Base-by-base conservation (phyloP, 2,888 invertebrate species). In the Capitulum mitella region DNA sequence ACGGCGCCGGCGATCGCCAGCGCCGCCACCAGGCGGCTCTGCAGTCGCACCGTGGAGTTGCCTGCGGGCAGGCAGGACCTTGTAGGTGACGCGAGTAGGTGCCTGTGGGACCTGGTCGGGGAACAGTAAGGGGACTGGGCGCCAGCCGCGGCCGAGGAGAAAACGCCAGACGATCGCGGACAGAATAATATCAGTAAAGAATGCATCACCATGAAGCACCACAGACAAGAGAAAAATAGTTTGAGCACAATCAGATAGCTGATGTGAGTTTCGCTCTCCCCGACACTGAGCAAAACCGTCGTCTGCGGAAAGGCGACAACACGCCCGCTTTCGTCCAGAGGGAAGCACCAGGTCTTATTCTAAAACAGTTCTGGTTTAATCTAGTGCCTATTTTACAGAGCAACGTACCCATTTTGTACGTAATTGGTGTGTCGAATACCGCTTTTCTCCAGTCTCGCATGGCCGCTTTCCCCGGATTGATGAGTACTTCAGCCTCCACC, bases 21-120 rank as follows among this genome's bases (percentile, higher is more conserved):
- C 46, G 92, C 85, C 81, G 91, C 88, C 48, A 93, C 88, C 84
- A 92, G 92, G 83, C 93, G 92, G 70, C 92, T 93, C 85, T 96
- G 96, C 82, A 94, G 89, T 82, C 93, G 90, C 79, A 97, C 90
- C 26, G 91, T 91, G 79, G 94, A 91, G 85, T 94, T 95, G 0
- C 94, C 94, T 70, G 70, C 70, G 8, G 26, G 29, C 34, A 37
- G 22, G 61, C 29, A n/a, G 43, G 43, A n/a, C n/a, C n/a, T n/a
- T n/a, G n/a, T n/a, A n/a, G n/a, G n/a, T n/a, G n/a, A n/a, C n/a
- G n/a, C n/a, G n/a, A n/a, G n/a, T n/a, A n/a, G n/a, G n/a, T n/a
- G n/a, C n/a, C n/a, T n/a, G n/a, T n/a, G n/a, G n/a, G n/a, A n/a
- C n/a, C n/a, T n/a, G n/a, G n/a, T n/a, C n/a, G n/a, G n/a, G n/a